Base-by-base conservation (phyloP, 2,113 vertebrate genomes). In the Pollachius pollachius region DNA sequence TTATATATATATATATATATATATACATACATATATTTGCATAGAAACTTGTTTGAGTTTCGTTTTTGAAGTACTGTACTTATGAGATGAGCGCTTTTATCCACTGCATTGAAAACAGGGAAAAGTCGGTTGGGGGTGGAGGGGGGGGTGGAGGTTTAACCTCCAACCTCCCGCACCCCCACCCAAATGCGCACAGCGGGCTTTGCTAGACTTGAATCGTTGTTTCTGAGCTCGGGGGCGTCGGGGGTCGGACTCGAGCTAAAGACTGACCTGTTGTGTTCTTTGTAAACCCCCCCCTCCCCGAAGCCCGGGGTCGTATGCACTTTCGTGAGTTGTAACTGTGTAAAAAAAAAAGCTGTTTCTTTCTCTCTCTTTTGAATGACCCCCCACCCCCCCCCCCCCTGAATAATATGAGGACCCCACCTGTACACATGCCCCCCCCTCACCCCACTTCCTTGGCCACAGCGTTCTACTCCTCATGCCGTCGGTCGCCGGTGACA, bases 1-100 rank as follows among this genome's bases (percentile, higher is more conserved):
- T 1, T 41, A 41, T 41, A 41, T 78, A 60, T 69, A 80, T 81
- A 41, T 56, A 56, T 16, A 56, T 57, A 57, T 57, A 57, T 17
- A 57, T 57, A 57, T 57, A 57, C 15, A 15, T 9, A 9, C 41
- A 48, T 41, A 62, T 79, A 62, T 79, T 87, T 73, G 84, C 85
- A 82, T 82, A 85, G 87, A 86, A 86, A 23, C 12, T 3, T 62
- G 15, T 62, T 25, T 3, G 54, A 57, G 81, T 87, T 89, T 88
- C 84, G 80, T 78, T 88, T 85, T 85, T 82, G 85, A 91, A 90
- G 87, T 91, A 91, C 91, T 93, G 91, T 91, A 89, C 90, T 93
- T 90, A 90, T 92, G 73, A 90, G 91, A 91, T 93, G 90, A 90
- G 90, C 88, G 85, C 84, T 89, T 73, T 83, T 65, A 62, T 9